Evolutionary conservation across 2,888 invertebrate species (phyloP).

Genomic region (Ophion obscuratus): DNA sequence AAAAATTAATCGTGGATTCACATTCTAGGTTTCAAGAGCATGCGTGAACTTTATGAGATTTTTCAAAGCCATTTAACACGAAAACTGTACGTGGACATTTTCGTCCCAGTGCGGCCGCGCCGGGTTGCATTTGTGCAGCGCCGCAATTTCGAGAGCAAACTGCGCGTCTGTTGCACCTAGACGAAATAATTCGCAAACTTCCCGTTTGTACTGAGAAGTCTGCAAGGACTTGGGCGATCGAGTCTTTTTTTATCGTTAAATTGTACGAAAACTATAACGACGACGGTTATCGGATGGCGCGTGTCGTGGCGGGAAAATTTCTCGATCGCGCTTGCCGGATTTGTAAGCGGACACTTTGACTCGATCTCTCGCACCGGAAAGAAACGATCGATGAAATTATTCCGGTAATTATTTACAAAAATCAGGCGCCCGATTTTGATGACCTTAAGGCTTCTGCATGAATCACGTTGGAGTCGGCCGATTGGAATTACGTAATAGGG

Average conservation of each 20-base stretch:
- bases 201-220: background rate
- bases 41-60: too few species aligned
- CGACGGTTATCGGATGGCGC: background rate
- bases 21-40: too few species aligned
- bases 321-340: background rate
- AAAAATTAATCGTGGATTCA: too few species aligned
- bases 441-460: background rate
- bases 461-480: too few species aligned
- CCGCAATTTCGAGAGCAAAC: background rate
- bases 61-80: too few species aligned
- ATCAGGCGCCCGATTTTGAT: too few species aligned
- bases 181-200: background rate
- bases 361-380: too few species aligned
- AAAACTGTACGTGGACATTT: too few species aligned
- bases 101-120: too few species aligned
- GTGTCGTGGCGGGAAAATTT: background rate
- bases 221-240: background rate
- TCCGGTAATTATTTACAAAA: too few species aligned
- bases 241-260: background rate
- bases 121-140: background rate
- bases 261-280: background rate
- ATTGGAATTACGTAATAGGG: too few species aligned
- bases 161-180: background rate
- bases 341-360: background rate
- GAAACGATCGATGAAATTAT: too few species aligned